Evolutionary conservation across 2,888 invertebrate species (phyloP).

Genomic region (Spatulosminthurus flaviceps): DNA sequence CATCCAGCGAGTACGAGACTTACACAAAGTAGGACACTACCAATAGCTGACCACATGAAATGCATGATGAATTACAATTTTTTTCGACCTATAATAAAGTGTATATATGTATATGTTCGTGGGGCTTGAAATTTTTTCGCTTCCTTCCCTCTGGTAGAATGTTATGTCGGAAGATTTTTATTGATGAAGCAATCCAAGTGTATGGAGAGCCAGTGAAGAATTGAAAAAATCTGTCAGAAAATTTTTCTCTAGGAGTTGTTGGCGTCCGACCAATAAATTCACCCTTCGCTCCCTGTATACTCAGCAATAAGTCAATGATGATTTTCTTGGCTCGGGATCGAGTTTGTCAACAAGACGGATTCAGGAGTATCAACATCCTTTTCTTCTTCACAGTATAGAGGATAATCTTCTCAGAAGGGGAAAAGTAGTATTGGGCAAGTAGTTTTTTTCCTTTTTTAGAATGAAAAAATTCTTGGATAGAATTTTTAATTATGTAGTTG

Average conservation of each 20-base stretch:
- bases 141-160: neutral
- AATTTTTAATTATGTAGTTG: neutral
- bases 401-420: neutral
- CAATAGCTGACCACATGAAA: slow-evolving; percentile 38
- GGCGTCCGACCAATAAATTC: slow-evolving; percentile 29
- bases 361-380: neutral
- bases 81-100: slow-evolving; percentile 46
- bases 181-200: too few species aligned
- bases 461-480: neutral
- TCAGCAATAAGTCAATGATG: slow-evolving; percentile 23
- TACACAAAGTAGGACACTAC: slow-evolving; percentile 49
- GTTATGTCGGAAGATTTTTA: too few species aligned
- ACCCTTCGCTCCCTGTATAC: neutral
- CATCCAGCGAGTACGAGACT: slow-evolving; percentile 60
- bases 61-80: slow-evolving; percentile 51
- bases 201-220: too few species aligned
- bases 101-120: neutral
- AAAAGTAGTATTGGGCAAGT: neutral
- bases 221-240: neutral
- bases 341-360: slow-evolving; percentile 26
- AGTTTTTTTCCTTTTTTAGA: neutral
- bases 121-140: slow-evolving; percentile 48
- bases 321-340: slow-evolving; percentile 24
- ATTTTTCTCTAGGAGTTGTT: slow-evolving; percentile 11
- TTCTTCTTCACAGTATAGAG: neutral